Percentiles rank a stretch among this genome's conserved stretches.
Evolutionary conservation across 2,113 vertebrate genomes (phyloP).

Genomic region (Neofelis nebulosa): DNA sequence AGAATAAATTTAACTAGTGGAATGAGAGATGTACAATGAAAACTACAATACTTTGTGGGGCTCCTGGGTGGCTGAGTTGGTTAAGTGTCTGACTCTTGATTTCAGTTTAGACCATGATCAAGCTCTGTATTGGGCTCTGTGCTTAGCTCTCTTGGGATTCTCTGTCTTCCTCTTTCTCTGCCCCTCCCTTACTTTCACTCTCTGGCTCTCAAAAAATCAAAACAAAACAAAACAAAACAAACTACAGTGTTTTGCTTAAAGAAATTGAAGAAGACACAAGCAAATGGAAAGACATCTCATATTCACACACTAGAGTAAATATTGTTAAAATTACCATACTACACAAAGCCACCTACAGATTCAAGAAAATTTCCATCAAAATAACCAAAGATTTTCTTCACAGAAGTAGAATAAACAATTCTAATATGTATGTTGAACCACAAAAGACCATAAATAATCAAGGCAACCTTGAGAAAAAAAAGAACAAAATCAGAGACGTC

Average conservation of each 20-base stretch:
- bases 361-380: neutral
- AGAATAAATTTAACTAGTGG: neutral
- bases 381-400: neutral
- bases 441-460: too few relatives aligned
- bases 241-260: neutral
- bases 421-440: too few relatives aligned
- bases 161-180: too few relatives aligned
- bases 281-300: neutral
- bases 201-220: too few relatives aligned
- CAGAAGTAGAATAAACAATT: neutral
- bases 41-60: neutral
- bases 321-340: neutral
- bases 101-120: too few relatives aligned
- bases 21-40: neutral
- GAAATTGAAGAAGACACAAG: neutral
- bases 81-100: too few relatives aligned
- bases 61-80: too few relatives aligned
- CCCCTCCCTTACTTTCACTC: too few relatives aligned
- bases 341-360: neutral
- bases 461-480: too few relatives aligned
- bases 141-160: too few relatives aligned
- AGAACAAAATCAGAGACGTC: neutral
- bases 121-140: too few relatives aligned
- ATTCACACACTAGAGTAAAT: neutral
- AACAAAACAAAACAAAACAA: too few relatives aligned